phyloP scores from a whole-genome alignment of 2,888 invertebrate species.

The Chydorus sphaericus region DNA sequence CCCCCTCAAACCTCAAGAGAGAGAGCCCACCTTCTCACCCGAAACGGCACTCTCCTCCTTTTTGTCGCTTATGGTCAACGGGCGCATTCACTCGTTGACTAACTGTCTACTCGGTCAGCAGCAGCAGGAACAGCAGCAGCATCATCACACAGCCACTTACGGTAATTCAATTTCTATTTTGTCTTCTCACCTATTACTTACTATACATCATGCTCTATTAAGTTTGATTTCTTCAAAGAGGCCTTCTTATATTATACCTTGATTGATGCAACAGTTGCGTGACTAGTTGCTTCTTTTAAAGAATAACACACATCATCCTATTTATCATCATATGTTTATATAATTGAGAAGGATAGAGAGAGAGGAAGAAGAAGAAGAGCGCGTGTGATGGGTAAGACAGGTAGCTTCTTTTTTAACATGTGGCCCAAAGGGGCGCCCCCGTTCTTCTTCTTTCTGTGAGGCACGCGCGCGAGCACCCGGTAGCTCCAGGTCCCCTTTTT shows the following conservation, averaged over 20 bases:
- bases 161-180: no score
- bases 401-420: not conserved
- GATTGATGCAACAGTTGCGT: no score
- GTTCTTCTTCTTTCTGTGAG: no score
- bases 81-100: slow-evolving; percentile 7
- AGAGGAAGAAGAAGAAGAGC: not conserved
- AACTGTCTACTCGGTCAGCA: slow-evolving; percentile 8
- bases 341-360: not conserved
- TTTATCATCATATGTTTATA: no score
- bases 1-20: no score
- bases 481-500: not conserved
- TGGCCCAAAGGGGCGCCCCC: not conserved
- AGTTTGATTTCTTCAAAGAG: no score
- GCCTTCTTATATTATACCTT: no score
- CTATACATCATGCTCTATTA: no score
- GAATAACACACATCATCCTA: no score
- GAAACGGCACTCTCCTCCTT: not conserved
- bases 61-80: slow-evolving; percentile 7
- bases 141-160: not conserved
- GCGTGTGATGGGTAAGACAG: slow-evolving; percentile 8
- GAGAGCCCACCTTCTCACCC: no score
- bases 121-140: not conserved
- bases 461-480: not conserved
- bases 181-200: no score
- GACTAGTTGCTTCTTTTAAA: no score